phyloP scores from a whole-genome alignment of 2,797 vertebrate genomes.

The Etheostoma nigrum region DNA sequence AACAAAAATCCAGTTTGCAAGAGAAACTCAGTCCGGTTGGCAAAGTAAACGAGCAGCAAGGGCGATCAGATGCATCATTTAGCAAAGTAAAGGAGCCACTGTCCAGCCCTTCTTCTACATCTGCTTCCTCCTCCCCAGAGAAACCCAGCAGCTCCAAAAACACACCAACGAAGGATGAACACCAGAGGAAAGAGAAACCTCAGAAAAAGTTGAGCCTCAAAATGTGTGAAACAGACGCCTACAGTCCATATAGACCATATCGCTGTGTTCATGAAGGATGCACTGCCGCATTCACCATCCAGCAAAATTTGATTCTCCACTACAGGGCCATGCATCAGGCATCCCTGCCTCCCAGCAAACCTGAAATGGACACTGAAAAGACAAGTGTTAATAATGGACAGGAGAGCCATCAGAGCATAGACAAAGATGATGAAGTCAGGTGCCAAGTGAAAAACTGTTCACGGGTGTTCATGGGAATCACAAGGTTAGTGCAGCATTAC shows the following conservation, averaged over 20 bases:
- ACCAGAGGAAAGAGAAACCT: conserved; percentile 71
- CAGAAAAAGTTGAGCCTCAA: conserved; percentile 75
- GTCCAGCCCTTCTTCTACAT: conserved; percentile 48
- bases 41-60: conserved; percentile 57
- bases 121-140: conserved; percentile 70
- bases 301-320: conserved; percentile 98
- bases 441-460: conserved; percentile 98
- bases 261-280: conserved; percentile 98
- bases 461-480: conserved; percentile 95
- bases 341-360: conserved; percentile 82
- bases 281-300: conserved; percentile 97
- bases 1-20: conserved; percentile 56
- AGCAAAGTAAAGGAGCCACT: conserved; percentile 64
- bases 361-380: conserved; percentile 78
- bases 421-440: conserved; percentile 90
- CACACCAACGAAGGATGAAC: conserved; percentile 74
- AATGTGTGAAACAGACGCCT: conserved; percentile 82
- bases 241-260: conserved; percentile 95
- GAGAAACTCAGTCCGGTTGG: conserved; percentile 63
- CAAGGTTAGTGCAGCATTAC: conserved; percentile 96
- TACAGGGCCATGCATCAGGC: conserved; percentile 98
- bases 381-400: conserved; percentile 68
- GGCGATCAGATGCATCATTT: conserved; percentile 39
- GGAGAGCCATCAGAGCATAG: conserved; percentile 61
- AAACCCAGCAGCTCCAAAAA: conserved; percentile 81